A percentile compares a stretch with the other conserved stretches of the same genome.
Evolutionary conservation across 2,113 vertebrate species (phyloP).

Genomic region (Colistium nudipinnis): DNA sequence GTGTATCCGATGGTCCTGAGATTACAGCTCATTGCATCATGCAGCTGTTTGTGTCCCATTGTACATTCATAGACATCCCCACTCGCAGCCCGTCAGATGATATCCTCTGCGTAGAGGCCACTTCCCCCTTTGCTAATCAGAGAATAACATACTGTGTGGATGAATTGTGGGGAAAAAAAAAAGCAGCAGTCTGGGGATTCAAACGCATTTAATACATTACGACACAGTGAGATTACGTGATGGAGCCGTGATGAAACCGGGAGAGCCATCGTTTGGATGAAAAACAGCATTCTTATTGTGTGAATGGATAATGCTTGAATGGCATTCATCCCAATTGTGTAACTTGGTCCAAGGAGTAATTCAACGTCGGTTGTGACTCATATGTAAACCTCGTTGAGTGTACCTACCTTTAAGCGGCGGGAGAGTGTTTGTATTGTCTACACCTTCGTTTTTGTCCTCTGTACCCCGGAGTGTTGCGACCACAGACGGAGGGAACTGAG

Average conservation of each 20-base stretch:
- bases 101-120: conserved; percentile 22
- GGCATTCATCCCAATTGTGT: neutral
- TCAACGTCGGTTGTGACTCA: no score
- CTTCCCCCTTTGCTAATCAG: neutral
- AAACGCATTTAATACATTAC: neutral
- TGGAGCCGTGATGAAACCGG: neutral
- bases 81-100: conserved; percentile 5
- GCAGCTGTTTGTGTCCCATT: conserved; percentile 39
- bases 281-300: neutral
- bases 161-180: conserved; percentile 14
- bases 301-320: neutral
- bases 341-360: neutral
- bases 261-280: conserved; percentile 6
- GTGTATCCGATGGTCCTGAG: conserved; percentile 41
- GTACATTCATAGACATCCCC: conserved; percentile 31
- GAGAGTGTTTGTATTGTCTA: neutral
- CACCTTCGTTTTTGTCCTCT: conserved; percentile 15
- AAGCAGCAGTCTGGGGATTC: neutral
- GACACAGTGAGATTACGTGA: neutral
- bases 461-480: conserved; percentile 34
- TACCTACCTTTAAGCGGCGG: neutral
- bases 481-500: conserved; percentile 38
- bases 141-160: neutral
- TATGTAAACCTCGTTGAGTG: no score
- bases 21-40: conserved; percentile 67